Evolutionary conservation across 2,888 invertebrate genomes (phyloP), one percentile per base, ranked within the genome.

Genomic region (Blastobasis lacticolella): DNA sequence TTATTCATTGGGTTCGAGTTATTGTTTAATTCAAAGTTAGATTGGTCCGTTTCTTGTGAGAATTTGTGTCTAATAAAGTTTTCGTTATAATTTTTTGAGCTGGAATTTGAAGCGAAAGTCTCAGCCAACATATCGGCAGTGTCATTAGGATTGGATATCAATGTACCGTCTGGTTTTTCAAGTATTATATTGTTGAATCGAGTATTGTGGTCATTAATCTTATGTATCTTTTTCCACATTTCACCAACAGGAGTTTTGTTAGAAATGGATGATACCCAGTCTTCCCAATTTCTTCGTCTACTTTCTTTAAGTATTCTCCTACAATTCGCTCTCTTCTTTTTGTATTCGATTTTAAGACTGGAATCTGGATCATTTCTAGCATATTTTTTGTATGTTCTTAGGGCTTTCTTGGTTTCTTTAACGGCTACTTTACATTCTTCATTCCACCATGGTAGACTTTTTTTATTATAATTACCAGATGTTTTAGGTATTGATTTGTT

Each of bases 11-110:
- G 10, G 36, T 54, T 54, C 38, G 8, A 23, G 48, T 48, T 52
- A 37, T 52, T 46, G 23, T 8, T 6, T 43, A 44, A 9, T 9
- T 37, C 10, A 44, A 43, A 37, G 7, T 44, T 7, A 23, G 6
- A 8, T 40, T 36, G 4, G 8, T 43, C 10, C 6, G 44, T n/a
- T 37, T 49, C 44, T 49, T 49, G 8, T 23, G 5, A 9, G 7
- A 8, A 48, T 54, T 37, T 52, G n/a, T n/a, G 42, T 38, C 5
- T 10, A 9, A 49, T 36, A 40, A 55, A 54, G 8, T 48, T 9
- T 36, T 47, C 37, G 44, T 55, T 48, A 52, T 55, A 57, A 46
- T 57, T 57, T 37, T 42, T 51, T 37, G 53, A 52, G 40, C 50
- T 53, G 1, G 55, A 57, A 50, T 55, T 55, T 6, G 37, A 5